Conservation (phyloP, 2,888 invertebrate species). For the Oeneis ivallda region DNA sequence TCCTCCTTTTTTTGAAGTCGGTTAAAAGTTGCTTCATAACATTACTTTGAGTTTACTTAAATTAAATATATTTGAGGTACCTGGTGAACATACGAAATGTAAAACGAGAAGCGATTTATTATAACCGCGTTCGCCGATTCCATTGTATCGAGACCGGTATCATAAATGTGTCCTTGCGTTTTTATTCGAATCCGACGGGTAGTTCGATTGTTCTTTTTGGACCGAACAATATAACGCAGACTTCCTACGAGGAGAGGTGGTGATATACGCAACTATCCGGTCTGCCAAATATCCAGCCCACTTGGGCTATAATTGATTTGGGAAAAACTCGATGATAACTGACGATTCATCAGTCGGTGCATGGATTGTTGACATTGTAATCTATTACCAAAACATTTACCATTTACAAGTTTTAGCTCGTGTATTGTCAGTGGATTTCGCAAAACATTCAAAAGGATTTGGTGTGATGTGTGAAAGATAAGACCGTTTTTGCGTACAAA, state of each 20-base stretch:
- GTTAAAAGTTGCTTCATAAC: too few species aligned
- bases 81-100: slow-evolving; percentile 15
- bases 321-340: too few species aligned
- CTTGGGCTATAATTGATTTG: background rate
- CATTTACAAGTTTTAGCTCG: too few species aligned
- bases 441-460: too few species aligned
- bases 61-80: slow-evolving; percentile 8
- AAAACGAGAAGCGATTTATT: slow-evolving; percentile 29
- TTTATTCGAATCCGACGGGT: slow-evolving; percentile 53
- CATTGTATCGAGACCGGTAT: slow-evolving; percentile 59
- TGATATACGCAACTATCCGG: background rate
- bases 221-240: background rate
- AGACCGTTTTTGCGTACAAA: too few species aligned
- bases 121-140: slow-evolving; percentile 34
- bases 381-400: background rate
- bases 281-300: background rate
- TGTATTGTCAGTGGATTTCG: too few species aligned
- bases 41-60: slow-evolving; percentile 11
- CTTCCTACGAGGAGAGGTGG: background rate
- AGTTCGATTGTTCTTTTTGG: slow-evolving; percentile 54
- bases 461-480: too few species aligned
- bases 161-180: slow-evolving; percentile 51
- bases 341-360: too few species aligned
- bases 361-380: background rate
- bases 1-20: too few species aligned